Evolutionary conservation across 2,113 vertebrate species (phyloP).

Genomic region (Carassius carassius): DNA sequence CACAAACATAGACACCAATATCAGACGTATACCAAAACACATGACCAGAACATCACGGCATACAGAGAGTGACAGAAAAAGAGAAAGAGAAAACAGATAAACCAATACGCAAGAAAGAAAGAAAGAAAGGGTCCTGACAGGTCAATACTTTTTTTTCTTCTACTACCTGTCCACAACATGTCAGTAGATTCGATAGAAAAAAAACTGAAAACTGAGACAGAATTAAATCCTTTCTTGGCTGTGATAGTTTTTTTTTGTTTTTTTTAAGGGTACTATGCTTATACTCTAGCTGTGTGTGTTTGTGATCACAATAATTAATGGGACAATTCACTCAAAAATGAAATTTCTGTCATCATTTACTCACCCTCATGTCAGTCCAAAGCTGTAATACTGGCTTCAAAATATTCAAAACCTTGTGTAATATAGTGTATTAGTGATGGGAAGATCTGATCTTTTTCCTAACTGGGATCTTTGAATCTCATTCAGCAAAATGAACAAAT

Average conservation of each 20-base stretch:
- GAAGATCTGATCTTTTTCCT: neutral
- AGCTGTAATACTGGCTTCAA: neutral
- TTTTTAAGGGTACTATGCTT: no score
- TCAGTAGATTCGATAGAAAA: neutral
- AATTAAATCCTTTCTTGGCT: conserved; percentile 1
- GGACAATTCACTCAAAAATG: neutral
- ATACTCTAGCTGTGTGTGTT: no score
- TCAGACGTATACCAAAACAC: conserved; percentile 52
- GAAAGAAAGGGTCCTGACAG: neutral
- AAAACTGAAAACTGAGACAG: neutral
- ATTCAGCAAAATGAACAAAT: neutral
- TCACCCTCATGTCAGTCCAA: neutral
- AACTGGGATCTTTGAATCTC: neutral
- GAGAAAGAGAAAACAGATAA: conserved; percentile 63
- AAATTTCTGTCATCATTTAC: neutral
- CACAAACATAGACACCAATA: conserved; percentile 50
- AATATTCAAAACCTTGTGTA: no score
- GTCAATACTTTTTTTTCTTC: neutral
- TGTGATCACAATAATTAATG: neutral
- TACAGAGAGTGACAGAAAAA: conserved; percentile 66
- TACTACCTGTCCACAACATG: neutral
- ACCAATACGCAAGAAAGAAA: conserved; percentile 56
- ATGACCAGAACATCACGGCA: conserved; percentile 30
- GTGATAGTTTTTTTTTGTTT: no score
- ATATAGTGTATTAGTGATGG: neutral